Percentiles rank a stretch among this genome's conserved stretches.
Conservation (phyloP, 1,140 invertebrate genomes). For the Penaeus japonicus region DNA sequence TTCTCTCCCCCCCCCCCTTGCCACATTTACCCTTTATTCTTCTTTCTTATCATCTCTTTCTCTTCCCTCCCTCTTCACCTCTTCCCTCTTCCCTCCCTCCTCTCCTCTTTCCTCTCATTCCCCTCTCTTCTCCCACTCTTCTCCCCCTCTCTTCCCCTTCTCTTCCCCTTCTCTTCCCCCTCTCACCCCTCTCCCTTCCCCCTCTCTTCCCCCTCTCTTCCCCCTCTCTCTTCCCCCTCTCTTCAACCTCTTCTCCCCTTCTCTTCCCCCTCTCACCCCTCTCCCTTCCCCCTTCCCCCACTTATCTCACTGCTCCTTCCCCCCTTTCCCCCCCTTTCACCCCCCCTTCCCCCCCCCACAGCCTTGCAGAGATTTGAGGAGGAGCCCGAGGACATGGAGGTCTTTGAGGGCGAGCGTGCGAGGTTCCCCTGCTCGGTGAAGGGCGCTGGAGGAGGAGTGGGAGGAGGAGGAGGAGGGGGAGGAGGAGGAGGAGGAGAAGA, state of each 20-base stretch:
- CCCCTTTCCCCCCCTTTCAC: neutral
- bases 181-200: no score
- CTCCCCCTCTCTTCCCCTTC: neutral
- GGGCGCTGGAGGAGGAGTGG: conserved; percentile 46
- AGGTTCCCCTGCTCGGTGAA: conserved; percentile 72
- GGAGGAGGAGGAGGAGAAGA: no score
- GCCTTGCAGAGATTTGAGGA: conserved; percentile 72
- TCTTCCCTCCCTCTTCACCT: no score
- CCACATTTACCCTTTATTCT: no score
- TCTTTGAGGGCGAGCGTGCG: conserved; percentile 72
- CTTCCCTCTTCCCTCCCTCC: neutral
- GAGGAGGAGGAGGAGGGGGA: neutral
- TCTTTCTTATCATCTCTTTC: no score
- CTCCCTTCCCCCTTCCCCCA: neutral
- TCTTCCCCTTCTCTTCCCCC: neutral
- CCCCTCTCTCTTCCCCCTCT: no score
- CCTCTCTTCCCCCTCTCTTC: neutral
- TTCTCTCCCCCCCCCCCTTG: no score
- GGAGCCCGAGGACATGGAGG: conserved; percentile 73
- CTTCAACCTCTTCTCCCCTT: no score
- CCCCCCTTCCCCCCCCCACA: conserved; percentile 61
- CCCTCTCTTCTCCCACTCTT: neutral
- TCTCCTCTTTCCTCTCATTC: neutral
- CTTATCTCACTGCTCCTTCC: neutral
- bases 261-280: neutral